Base-by-base conservation (phyloP, 2,797 vertebrate genomes). In the Clamator glandarius region DNA sequence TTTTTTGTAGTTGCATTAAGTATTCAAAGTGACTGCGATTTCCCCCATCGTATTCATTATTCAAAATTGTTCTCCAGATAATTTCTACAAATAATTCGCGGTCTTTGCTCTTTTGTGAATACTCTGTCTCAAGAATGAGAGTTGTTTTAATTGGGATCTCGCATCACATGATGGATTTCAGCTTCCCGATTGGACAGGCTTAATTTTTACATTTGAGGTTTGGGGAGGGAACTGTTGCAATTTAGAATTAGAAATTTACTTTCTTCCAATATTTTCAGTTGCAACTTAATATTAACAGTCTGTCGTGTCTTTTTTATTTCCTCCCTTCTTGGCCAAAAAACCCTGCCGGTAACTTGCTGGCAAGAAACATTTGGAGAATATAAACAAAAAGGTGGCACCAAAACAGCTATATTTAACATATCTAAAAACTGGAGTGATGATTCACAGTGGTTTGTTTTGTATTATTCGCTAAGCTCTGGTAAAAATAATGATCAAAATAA, bases 51-150 rank as follows among this genome's bases (percentile, higher is more conserved):
- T 87, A 51, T 92, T 93, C 87, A 75, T 96, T 94, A 91, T 96
- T 92, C 96, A 84, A 69, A 95, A 95, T 96, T 90, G 86, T 96
- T 90, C 90, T 95, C 92, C 90, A 79, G 95, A 92, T 95, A 94
- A 93, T 96, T 93, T 92, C 95, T 78, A 85, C 92, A 90, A 91
- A 90, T 92, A 91, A 95, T 92, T 86, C 13, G 31, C 12, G 21
- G 84, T 88, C 92, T 93, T 92, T 3, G 51, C 92, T 96, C 91
- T 96, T 93, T 88, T 93, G 91, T 93, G 93, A 73, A 42, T 91
- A 59, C 74, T 92, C 1, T 0, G 73, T 57, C 94, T 93, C 85
- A 42, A 80, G 83, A 94, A 86, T 64, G 66, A 86, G 87, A 84
- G 85, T 78, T 0, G 17, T 94, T 96, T 96, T 92, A 96, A 94